These are phyloP conservation scores for Scaptodrosophila latifasciaeformis DNA, from an alignment of 2,888 invertebrate genomes.

Conservation along the genomic window DNA sequence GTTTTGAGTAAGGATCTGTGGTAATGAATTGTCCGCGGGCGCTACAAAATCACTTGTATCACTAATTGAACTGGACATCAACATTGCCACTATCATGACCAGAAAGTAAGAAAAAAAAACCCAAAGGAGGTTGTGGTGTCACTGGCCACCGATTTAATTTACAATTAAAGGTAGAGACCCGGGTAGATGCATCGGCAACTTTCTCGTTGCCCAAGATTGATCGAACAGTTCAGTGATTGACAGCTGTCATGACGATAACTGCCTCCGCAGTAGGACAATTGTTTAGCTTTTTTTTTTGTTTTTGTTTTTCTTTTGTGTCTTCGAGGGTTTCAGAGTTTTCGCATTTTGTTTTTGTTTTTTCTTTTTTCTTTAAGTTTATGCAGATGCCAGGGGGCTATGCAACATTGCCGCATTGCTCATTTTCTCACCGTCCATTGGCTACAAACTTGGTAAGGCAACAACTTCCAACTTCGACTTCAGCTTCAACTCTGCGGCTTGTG, in stretches of 20 bases:
- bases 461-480: neutral
- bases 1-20: neutral
- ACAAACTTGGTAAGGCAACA: neutral
- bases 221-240: constrained; percentile 45
- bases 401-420: constrained; percentile 49
- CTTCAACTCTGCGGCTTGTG: constrained; percentile 55
- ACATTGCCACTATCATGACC: constrained; percentile 49
- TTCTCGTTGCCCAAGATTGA: neutral
- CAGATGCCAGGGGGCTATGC: neutral
- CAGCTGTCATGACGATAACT: constrained; percentile 68
- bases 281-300: neutral
- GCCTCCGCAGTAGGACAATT: constrained; percentile 47
- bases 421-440: constrained; percentile 43
- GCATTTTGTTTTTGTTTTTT: neutral
- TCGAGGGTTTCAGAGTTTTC: neutral
- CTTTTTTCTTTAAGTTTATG: neutral
- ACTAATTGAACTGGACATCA: constrained; percentile 49
- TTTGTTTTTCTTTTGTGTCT: neutral
- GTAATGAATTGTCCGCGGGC: constrained; percentile 39
- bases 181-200: neutral
- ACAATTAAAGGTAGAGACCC: neutral
- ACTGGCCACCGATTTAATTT: too few species aligned
- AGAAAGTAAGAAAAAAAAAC: neutral
- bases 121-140: too few species aligned
- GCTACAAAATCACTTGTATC: constrained; percentile 64